Percentiles rank a stretch among this genome's conserved stretches.
Conservation (phyloP, 2,113 vertebrate species). For the Elephantulus edwardii region DNA sequence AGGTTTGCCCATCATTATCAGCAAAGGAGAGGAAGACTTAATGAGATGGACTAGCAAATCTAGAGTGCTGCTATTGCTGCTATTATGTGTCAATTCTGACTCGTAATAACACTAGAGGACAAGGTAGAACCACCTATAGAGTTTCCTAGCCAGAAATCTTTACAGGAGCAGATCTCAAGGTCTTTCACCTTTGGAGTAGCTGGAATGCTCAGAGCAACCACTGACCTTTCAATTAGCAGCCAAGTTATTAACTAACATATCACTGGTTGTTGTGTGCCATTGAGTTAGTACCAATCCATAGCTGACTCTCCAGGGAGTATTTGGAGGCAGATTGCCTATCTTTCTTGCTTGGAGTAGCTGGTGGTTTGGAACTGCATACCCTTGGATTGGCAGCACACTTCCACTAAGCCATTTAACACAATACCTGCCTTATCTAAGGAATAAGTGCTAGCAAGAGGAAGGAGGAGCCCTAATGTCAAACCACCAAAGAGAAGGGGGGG, state of each 20-base stretch:
- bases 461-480: neutral
- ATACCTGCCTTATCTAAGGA: neutral
- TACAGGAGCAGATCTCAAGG: neutral
- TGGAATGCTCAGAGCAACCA: neutral
- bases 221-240: neutral
- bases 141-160: neutral
- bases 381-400: no score
- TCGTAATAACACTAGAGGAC: neutral
- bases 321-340: no score
- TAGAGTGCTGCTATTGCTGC: neutral
- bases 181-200: neutral
- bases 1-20: no score
- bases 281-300: no score
- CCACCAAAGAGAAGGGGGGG: neutral
- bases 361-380: no score
- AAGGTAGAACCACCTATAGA: neutral
- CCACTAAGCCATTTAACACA: conserved; percentile 15
- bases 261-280: no score
- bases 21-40: no score
- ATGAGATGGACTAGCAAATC: no score
- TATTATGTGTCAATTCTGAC: neutral
- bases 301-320: no score
- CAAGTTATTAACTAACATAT: neutral
- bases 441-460: neutral
- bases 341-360: no score